Base-by-base conservation (phyloP, 2,888 invertebrate species). In the Tinea trinotella region DNA sequence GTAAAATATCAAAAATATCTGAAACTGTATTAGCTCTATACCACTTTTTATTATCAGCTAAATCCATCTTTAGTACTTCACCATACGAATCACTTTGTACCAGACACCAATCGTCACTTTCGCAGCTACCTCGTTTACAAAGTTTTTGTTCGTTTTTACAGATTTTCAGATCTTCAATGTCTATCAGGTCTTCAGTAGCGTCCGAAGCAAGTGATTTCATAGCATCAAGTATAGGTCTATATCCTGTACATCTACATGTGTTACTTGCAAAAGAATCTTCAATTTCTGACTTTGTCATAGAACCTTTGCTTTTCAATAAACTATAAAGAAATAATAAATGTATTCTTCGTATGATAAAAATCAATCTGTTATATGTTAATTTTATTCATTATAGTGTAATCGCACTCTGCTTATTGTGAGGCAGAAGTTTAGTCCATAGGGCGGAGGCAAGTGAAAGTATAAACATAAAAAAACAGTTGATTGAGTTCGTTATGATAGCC, bases 221-320 rank as follows among this genome's bases (percentile, higher is more conserved):
- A 5, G 89, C 80, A 60, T 90, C 89, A 36, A 90, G 65, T 57
- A 90, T 90, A 2, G 89, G 79, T 34, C 89, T 67, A 61, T 89
- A 89, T 0, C 89, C 89, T 9, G 90, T 90, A 61, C 90, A 90
- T 44, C 90, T 74, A 57, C 90, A 90, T 54, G 89, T 82, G 56
- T 89, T 88, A 24, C 88, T 84, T 53, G 88, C 89, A 59, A 89
- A 87, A 0, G 84, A 76, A 59, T 88, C 80, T 61, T 89, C 89
- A 1, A 89, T 76, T 57, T 87, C 82, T 55, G 83, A 68, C 74
- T 76, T 77, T 0, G 78, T 75, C 52, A 77, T 56, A 17, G 64
- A 56, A 59, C 35, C 60, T 22, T 68, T 62, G 15, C 65, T 64
- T n/a, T 55, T n/a, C n/a, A 50, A 7, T 17, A 59, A 59, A 60